phyloP scores from a whole-genome alignment of 1,140 invertebrate species.

The Cydia splendana region DNA sequence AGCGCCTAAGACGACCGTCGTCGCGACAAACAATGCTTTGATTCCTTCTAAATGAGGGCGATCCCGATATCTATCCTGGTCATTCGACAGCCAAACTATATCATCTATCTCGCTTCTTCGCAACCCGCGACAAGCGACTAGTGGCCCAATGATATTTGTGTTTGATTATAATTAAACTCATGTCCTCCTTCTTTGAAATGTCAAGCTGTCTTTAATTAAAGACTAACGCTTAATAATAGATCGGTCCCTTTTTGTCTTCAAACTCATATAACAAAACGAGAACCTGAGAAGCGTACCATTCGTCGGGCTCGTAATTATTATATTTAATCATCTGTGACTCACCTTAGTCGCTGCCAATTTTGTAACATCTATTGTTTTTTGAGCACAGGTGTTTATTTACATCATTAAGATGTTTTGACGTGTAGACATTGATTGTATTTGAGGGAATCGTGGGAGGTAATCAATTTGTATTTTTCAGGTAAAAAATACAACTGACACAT shows the following conservation, averaged over 20 bases:
- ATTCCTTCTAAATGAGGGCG: constrained; percentile 66
- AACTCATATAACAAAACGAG: constrained; percentile 38
- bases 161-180: constrained; percentile 78
- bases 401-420: constrained; percentile 15
- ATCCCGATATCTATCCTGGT: constrained; percentile 64
- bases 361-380: constrained; percentile 16
- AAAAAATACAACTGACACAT: too few relatives aligned
- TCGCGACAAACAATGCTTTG: constrained; percentile 70
- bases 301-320: constrained; percentile 9
- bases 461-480: not conserved
- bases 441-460: not conserved
- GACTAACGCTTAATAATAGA: constrained; percentile 72
- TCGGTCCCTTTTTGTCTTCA: constrained; percentile 53
- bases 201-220: constrained; percentile 77
- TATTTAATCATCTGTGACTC: constrained; percentile 25
- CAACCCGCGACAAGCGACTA: constrained; percentile 64
- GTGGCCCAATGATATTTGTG: constrained; percentile 78
- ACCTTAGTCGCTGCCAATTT: constrained; percentile 27
- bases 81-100: constrained; percentile 47
- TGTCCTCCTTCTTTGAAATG: constrained; percentile 77
- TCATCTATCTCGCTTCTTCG: constrained; percentile 50
- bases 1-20: constrained; percentile 23
- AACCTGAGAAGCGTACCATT: constrained; percentile 32
- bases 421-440: not conserved
- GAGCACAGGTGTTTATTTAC: constrained; percentile 5